phyloP scores from a whole-genome alignment of 2,797 vertebrate genomes.

The Acrossocheilus wenchowensis region DNA sequence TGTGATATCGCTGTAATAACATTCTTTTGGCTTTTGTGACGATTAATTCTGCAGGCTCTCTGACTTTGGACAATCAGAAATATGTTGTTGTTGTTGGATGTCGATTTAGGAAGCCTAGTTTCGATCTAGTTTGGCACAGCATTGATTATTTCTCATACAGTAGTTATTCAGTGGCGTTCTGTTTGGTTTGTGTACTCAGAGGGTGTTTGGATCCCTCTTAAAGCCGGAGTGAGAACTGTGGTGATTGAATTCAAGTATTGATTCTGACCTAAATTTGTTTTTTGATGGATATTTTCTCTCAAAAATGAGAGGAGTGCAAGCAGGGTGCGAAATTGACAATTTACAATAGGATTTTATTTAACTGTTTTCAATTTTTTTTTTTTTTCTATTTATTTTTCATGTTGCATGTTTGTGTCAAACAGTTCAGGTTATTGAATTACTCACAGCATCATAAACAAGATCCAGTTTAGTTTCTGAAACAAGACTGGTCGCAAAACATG shows the following conservation, averaged over 20 bases:
- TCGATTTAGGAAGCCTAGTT: neutral
- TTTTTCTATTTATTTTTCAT: neutral
- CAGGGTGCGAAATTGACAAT: neutral
- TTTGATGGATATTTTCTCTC: slow-evolving; percentile 5
- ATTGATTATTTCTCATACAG: slow-evolving; percentile 17
- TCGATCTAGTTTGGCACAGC: neutral
- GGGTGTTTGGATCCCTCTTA: slow-evolving; percentile 1
- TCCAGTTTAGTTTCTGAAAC: slow-evolving; percentile 20
- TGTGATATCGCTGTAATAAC: slow-evolving; percentile 7
- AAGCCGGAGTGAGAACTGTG: neutral
- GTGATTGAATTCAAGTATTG: slow-evolving; percentile 31
- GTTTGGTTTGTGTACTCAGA: neutral
- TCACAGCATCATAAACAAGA: neutral
- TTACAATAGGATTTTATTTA: neutral
- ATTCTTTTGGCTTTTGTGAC: neutral
- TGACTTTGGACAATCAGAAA: neutral
- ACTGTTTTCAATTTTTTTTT: neutral
- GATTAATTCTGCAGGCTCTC: neutral
- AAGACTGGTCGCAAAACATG: neutral
- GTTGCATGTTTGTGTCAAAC: slow-evolving; percentile 9
- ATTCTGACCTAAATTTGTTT: slow-evolving; percentile 24
- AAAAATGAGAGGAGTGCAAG: neutral
- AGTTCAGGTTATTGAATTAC: neutral
- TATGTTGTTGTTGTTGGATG: neutral
- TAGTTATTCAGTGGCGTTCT: neutral